Evolutionary conservation across 2,113 vertebrate species (phyloP), one percentile per base, ranked within the genome.

Genomic region (Craseonycteris thonglongyai): DNA sequence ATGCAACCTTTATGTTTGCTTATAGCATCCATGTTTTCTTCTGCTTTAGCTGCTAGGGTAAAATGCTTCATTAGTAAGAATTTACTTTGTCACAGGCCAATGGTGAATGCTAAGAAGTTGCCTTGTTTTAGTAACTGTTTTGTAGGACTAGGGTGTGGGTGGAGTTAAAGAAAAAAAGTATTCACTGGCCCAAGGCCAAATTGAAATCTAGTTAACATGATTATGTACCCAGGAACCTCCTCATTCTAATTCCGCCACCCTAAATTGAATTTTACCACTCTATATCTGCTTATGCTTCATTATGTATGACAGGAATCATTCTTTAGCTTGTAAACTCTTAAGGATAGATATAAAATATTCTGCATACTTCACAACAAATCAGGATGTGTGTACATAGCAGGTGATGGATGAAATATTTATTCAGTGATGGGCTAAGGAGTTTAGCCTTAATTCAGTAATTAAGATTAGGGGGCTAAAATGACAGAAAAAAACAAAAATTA

Each of bases 331-430:
- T 47, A 63, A 75, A 2, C 7, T 92, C 66, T 24, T 59, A 88
- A 85, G 78, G 35, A 88, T 10, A 69, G 14, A 79, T 47, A 19
- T 84, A 88, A 40, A 75, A 91, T 84, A 80, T 54, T 96, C 91
- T 88, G 16, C 24, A 22, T 38, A 40, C 14, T 80, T 59, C 15
- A 76, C 79, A 84, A 49, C 40, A 87, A 85, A 58, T 76, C 66
- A 45, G 40, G 78, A 54, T 59, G 21, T 38, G 56, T 56, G 47
- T 92, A 66, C 3, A 56, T 54, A 47, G 13, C 9, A 18, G 16
- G 35, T 90, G 74, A 26, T 28, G 35, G 45, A 42, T n/a, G n/a
- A 74, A 66, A 58, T 59, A 86, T 79, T 40, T 54, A 59, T 54
- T 40, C 65, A 80, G 14, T 51, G 59, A 63, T 28, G 8, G 38